Conservation (phyloP, 2,113 vertebrate genomes). For the Chionis minor region DNA sequence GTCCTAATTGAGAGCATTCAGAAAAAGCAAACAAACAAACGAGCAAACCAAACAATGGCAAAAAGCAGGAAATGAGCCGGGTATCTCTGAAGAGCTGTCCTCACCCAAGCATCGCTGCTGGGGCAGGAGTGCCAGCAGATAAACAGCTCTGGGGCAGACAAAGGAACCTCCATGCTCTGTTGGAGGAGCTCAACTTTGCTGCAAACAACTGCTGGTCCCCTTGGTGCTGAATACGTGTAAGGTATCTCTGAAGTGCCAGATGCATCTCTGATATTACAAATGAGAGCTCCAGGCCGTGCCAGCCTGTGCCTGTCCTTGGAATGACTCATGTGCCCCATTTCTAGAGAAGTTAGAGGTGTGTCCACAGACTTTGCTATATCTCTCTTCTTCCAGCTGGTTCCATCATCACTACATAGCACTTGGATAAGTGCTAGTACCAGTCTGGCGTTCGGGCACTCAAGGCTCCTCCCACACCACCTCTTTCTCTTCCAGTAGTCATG, state of each 20-base stretch:
- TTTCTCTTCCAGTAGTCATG: not conserved
- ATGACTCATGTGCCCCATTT: not conserved
- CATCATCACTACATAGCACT: not conserved
- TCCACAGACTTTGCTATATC: not conserved
- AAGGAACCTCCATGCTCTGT: not conserved
- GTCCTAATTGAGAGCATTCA: conserved; percentile 51
- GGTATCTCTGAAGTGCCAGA: not conserved
- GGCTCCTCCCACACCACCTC: not conserved
- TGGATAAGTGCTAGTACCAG: not conserved
- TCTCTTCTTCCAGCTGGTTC: not conserved
- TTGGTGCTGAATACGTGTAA: not conserved
- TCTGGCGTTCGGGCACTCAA: not conserved
- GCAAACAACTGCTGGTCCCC: not conserved
- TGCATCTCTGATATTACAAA: not conserved
- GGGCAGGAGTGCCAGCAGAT: not conserved
- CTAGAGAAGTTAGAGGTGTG: not conserved
- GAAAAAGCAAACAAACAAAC: conserved; percentile 51
- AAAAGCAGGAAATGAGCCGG: not conserved
- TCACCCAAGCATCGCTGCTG: accelerated
- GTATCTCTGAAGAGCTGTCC: not conserved
- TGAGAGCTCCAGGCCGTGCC: not conserved
- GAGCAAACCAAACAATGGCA: conserved; percentile 30
- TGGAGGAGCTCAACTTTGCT: not conserved
- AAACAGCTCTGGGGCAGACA: not conserved
- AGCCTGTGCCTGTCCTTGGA: not conserved